Evolutionary conservation across 2,797 vertebrate genomes (phyloP).

Genomic region (Gallinago stenura): DNA sequence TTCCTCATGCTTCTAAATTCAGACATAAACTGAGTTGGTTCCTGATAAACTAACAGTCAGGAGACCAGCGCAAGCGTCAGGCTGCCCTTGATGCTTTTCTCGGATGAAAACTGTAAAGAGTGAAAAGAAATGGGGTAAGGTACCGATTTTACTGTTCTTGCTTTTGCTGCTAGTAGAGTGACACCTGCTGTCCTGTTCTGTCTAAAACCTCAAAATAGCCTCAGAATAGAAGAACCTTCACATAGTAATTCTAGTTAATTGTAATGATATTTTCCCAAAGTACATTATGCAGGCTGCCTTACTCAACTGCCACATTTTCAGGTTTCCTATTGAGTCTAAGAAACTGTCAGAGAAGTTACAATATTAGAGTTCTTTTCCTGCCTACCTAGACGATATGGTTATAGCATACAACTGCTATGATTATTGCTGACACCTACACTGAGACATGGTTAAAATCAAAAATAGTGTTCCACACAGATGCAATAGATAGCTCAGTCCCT

Average conservation of each 20-base stretch:
- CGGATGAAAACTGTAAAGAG: not conserved
- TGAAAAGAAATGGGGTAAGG: not conserved
- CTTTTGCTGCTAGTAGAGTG: not conserved
- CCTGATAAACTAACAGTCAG: not conserved
- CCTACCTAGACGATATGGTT: not conserved
- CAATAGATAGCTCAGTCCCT: not conserved
- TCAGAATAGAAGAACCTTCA: not conserved
- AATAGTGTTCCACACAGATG: not conserved
- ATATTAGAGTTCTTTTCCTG: not conserved
- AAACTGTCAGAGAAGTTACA: not conserved
- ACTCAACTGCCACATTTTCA: not conserved
- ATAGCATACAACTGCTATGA: not conserved
- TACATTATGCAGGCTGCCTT: not conserved
- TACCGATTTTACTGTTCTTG: not conserved
- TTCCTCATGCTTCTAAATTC: not conserved
- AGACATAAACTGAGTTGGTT: not conserved
- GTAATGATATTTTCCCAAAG: not conserved
- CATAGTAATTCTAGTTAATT: not conserved
- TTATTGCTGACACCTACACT: not conserved
- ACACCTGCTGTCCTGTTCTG: slow-evolving; percentile 37
- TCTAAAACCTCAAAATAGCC: not conserved
- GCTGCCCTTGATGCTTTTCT: not conserved
- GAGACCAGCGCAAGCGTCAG: not conserved
- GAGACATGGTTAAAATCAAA: not conserved
- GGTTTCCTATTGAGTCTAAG: not conserved